Percentiles rank a stretch among this genome's conserved stretches.
These are phyloP conservation scores for Stegophylla sp. DNA, from an alignment of 2,888 invertebrate genomes.

Conservation along the genomic window DNA sequence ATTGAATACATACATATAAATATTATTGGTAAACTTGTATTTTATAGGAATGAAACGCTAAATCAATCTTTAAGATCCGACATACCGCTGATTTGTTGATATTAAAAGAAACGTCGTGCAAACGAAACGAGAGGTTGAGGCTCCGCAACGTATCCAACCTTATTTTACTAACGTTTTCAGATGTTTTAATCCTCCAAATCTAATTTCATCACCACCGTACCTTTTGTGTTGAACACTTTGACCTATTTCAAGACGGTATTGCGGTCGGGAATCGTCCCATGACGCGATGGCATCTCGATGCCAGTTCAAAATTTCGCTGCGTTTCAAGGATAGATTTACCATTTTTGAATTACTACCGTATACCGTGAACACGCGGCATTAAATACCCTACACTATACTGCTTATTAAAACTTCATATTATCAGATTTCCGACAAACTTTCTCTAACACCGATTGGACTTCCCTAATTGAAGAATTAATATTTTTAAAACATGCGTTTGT, in stretches of 20 bases:
- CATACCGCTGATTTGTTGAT: not conserved
- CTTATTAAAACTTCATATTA: constrained; percentile 46
- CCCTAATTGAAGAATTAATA: constrained; percentile 17
- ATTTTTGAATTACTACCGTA: constrained; percentile 61
- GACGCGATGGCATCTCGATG: constrained; percentile 21
- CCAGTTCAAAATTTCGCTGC: constrained; percentile 43
- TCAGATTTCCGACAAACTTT: constrained; percentile 22
- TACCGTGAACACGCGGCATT: constrained; percentile 60
- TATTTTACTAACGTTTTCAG: constrained; percentile 8
- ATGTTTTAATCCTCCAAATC: not conserved
- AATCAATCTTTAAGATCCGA: constrained; percentile 49
- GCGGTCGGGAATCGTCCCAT: too few species aligned
- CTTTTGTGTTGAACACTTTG: not conserved
- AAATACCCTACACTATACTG: constrained; percentile 58
- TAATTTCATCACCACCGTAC: constrained; percentile 16
- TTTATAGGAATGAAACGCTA: constrained; percentile 58
- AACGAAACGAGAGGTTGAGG: not conserved
- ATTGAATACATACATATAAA: too few species aligned
- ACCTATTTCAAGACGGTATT: too few species aligned
- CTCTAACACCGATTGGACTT: constrained; percentile 26
- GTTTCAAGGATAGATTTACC: constrained; percentile 60
- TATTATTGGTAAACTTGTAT: constrained; percentile 55
- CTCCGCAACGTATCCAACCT: constrained; percentile 14
- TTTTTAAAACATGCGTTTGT: not conserved
- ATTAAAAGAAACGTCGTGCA: not conserved